Conservation (phyloP, 2,797 vertebrate species). For the Emydoidea blandingii region DNA sequence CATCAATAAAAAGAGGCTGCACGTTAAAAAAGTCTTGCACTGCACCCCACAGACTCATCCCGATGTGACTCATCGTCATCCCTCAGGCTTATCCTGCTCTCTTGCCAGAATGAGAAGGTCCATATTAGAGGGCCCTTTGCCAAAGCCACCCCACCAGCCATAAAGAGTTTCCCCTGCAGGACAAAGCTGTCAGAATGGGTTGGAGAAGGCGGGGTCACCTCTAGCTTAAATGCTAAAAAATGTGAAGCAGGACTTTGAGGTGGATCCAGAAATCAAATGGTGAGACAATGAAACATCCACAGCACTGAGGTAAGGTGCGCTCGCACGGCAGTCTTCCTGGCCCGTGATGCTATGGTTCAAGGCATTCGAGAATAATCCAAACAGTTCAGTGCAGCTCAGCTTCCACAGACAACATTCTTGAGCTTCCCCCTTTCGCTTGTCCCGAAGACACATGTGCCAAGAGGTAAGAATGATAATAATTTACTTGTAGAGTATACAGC, state of each 20-base stretch:
- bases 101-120: not conserved
- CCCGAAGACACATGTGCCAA: not conserved
- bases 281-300: not conserved
- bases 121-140: not conserved
- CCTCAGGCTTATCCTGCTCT: not conserved
- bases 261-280: not conserved
- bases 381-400: not conserved
- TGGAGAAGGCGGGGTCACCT: not conserved
- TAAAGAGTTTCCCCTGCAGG: rapidly evolving
- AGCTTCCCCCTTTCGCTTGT: not conserved
- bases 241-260: not conserved
- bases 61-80: not conserved
- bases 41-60: not conserved
- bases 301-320: not conserved
- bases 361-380: not conserved
- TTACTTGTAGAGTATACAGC: not conserved
- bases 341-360: not conserved
- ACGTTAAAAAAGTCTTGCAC: not conserved
- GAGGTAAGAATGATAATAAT: not conserved
- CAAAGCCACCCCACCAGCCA: not conserved
- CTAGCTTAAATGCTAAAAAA: not conserved
- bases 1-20: not conserved
- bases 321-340: not conserved
- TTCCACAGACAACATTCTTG: not conserved
- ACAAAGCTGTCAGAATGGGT: not conserved